Base-by-base conservation (phyloP, 2,797 vertebrate genomes). In the Furcifer pardalis region DNA sequence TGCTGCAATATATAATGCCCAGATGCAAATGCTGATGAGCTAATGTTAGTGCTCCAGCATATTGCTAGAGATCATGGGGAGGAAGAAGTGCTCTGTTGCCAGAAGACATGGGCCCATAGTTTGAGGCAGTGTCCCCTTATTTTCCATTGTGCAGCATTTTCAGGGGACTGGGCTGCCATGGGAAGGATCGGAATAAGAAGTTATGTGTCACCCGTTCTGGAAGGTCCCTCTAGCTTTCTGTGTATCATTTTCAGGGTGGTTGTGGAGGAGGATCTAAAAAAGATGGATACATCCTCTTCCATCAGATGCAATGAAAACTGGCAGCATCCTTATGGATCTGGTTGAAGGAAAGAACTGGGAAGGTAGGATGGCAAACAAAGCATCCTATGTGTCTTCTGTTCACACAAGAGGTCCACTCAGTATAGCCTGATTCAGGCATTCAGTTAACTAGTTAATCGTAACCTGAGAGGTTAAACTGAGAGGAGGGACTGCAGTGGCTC, bases 1-100 rank as follows among this genome's bases (percentile, higher is more conserved):
- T 40, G 1, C 72, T 77, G 7, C 27, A 84, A 60, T 40, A 30
- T 44, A 3, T 73, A 21, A 86, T 72, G 23, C 19, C 19, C 30
- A 32, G 77, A 0, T 62, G 85, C 82, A 86, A 74, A 32, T 9
- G 65, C 85, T 84, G 86, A 82, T n/a, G 27, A 65, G 27, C 19
- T 66, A 85, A 35, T 1, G 19, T 52, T 25, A 49, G 4, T 40
- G 17, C 12, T n/a, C 10, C 17, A 7, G 3, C 2, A 5, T 40
- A 30, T n/a, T 19, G 40, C 30, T n/a, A n/a, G 30, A 82, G 30
- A 62, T n/a, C 12, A 40, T 56, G 2, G 60, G 32, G 19, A 7
- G 15, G 17, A 73, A 35, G 32, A 37, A 68, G 35, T 5, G 1
- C 19, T 37, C 2, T 4, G 10, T 17, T 40, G 68, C 37, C 8